phyloP scores from a whole-genome alignment of 2,888 invertebrate genomes.

The Acanthosepion esculentum region DNA sequence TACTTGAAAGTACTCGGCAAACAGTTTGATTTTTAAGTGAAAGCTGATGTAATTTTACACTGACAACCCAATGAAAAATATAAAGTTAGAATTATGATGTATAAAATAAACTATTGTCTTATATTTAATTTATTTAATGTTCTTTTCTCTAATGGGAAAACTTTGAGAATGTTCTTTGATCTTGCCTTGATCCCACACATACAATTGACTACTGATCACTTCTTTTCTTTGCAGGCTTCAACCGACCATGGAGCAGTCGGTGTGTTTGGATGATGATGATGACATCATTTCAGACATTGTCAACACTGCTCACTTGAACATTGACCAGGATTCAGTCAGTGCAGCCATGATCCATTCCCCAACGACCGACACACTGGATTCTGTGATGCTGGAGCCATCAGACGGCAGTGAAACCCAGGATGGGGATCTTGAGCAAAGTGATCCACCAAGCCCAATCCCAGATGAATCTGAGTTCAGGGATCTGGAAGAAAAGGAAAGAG shows the following conservation, averaged over 20 bases:
- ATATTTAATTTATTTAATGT: too few relatives aligned
- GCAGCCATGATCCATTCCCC: constrained; percentile 62
- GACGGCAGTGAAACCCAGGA: constrained; percentile 52
- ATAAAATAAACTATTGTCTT: too few relatives aligned
- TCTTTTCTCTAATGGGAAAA: too few relatives aligned
- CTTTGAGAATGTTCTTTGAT: background rate
- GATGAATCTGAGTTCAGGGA: constrained; percentile 36
- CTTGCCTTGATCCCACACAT: background rate
- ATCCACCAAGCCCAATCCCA: background rate
- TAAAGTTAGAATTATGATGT: too few relatives aligned
- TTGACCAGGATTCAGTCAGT: constrained; percentile 36
- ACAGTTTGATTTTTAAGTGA: too few relatives aligned
- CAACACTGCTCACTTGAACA: background rate
- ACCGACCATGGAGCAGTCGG: constrained; percentile 46
- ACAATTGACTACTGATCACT: background rate
- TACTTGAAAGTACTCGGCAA: too few relatives aligned
- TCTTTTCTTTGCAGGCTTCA: background rate
- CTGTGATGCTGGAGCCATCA: constrained; percentile 66
- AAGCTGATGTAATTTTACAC: too few relatives aligned
- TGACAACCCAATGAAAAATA: too few relatives aligned
- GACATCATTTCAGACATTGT: constrained; percentile 14
- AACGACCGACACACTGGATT: constrained; percentile 69
- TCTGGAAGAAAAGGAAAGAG: constrained; percentile 44
- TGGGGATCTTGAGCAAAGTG: constrained; percentile 10
- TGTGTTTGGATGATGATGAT: constrained; percentile 50